These are phyloP conservation scores for Anarsia innoxiella DNA, from an alignment of 2,888 invertebrate genomes.

Conservation along the genomic window DNA sequence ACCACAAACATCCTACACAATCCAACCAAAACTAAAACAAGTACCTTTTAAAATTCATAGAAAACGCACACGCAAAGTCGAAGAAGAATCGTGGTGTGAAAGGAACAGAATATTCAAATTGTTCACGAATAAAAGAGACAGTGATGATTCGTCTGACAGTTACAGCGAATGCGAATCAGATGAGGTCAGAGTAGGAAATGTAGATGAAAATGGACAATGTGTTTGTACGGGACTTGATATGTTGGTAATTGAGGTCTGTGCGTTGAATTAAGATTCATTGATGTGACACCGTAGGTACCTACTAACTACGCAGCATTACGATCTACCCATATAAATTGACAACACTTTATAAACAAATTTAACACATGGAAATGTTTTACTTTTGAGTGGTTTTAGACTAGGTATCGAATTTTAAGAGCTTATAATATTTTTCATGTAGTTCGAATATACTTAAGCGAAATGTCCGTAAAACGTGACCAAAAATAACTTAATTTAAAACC, in stretches of 20 bases:
- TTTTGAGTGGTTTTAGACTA: no score
- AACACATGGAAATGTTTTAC: no score
- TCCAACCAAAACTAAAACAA: conserved; percentile 52
- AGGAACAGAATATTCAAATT: conserved; percentile 55
- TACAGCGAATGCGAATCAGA: conserved; percentile 64
- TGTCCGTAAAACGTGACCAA: no score
- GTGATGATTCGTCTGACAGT: conserved; percentile 59
- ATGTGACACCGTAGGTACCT: no score
- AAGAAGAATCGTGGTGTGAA: conserved; percentile 59
- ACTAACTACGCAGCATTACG: no score
- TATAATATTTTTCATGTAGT: no score
- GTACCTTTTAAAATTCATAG: conserved; percentile 65
- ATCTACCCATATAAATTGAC: no score
- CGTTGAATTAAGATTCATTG: conserved; percentile 3
- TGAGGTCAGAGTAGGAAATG: conserved; percentile 23
- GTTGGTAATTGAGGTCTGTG: conserved; percentile 23
- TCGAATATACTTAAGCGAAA: no score
- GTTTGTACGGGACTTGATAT: conserved; percentile 9
- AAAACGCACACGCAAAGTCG: conserved; percentile 35
- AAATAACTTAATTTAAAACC: no score
- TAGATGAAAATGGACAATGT: conserved; percentile 11
- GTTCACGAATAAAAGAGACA: conserved; percentile 51
- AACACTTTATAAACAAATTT: no score
- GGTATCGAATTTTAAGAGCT: no score
- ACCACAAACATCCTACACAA: conserved; percentile 31